phyloP scores from a whole-genome alignment of 2,113 vertebrate species.

The Oriolus oriolus region DNA sequence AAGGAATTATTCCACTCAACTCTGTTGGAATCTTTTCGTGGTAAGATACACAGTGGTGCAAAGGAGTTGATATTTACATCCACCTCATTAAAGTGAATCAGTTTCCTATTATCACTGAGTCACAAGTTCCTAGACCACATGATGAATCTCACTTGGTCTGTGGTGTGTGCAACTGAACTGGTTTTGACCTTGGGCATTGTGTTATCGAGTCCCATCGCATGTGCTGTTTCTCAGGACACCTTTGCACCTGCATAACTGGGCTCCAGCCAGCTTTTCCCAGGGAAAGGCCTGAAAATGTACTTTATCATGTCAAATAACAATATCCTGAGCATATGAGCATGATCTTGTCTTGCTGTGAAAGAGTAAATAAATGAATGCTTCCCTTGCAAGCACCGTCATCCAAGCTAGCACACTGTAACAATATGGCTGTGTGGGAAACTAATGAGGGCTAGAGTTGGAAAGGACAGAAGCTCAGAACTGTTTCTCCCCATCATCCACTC shows the following conservation, averaged over 20 bases:
- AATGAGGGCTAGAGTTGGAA: neutral
- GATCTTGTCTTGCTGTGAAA: neutral
- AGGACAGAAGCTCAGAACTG: neutral
- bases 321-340: neutral
- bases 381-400: neutral
- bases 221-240: constrained; percentile 26
- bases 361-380: neutral
- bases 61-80: constrained; percentile 59
- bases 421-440: neutral
- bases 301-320: neutral
- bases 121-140: constrained; percentile 11
- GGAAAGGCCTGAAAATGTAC: neutral
- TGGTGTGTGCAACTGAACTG: constrained; percentile 1
- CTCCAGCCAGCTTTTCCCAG: constrained; percentile 3
- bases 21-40: constrained; percentile 2
- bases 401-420: neutral
- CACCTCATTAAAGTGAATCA: constrained; percentile 62
- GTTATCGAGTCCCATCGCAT: neutral
- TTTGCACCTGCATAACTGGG: constrained; percentile 21
- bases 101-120: constrained; percentile 35
- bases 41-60: constrained; percentile 18
- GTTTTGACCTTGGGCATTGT: constrained; percentile 43
- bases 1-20: constrained; percentile 47
- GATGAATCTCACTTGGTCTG: constrained; percentile 31
- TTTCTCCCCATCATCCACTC: neutral